Evolutionary conservation across 2,888 invertebrate species (phyloP).

Genomic region (Abrostola tripartita): DNA sequence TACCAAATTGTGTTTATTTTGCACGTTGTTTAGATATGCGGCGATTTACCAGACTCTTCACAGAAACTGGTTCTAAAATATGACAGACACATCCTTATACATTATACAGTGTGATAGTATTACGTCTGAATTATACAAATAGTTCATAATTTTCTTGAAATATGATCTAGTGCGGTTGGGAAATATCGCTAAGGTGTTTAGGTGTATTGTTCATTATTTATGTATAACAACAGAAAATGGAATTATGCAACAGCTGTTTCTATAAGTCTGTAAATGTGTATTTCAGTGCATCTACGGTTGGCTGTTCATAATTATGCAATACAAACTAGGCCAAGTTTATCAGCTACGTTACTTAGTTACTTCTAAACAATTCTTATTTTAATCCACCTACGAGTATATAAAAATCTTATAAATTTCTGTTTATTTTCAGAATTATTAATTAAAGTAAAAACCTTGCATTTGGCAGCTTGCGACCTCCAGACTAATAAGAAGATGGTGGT

Average conservation of each 20-base stretch:
- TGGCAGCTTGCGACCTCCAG: no score
- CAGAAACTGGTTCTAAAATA: constrained; percentile 17
- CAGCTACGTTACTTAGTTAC: no score
- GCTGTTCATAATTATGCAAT: no score
- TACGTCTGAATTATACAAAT: constrained; percentile 11
- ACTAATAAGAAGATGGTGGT: no score
- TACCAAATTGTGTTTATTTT: constrained; percentile 28
- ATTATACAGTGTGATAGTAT: background rate
- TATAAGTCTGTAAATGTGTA: no score
- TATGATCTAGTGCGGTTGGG: background rate
- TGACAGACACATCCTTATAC: background rate
- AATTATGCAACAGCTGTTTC: background rate
- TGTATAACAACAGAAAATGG: background rate
- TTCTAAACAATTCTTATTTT: no score
- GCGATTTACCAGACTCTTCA: constrained; percentile 9
- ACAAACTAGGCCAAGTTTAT: no score
- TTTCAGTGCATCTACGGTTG: no score
- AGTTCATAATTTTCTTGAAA: constrained; percentile 12
- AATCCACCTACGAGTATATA: no score
- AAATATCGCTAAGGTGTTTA: background rate
- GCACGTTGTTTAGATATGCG: constrained; percentile 15
- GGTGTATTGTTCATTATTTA: background rate
- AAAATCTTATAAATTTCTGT: no score
- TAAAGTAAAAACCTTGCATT: no score
- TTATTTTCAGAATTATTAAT: no score